Percentiles rank a stretch among this genome's conserved stretches.
Conservation (phyloP, 2,888 invertebrate species). For the Odontocolon sp. region DNA sequence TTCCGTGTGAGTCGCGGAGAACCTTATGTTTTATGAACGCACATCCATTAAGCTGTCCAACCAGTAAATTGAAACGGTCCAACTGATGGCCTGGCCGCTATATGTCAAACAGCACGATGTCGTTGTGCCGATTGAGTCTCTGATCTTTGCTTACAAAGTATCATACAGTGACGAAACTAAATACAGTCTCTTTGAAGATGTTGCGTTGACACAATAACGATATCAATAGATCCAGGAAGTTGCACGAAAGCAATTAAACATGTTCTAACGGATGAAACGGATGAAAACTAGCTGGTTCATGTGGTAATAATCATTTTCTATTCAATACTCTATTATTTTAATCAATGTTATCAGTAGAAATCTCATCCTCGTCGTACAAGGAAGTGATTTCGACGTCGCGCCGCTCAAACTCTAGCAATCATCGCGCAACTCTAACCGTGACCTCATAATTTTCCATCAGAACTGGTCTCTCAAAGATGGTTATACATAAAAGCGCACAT, state of each 20-base stretch:
- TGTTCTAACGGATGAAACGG: too few relatives aligned
- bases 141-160: slow-evolving; percentile 55
- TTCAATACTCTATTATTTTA: neutral
- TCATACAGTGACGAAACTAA: slow-evolving; percentile 4
- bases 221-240: slow-evolving; percentile 45
- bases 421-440: slow-evolving; percentile 50
- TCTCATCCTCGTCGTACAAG: slow-evolving; percentile 30
- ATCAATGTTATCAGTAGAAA: slow-evolving; percentile 29
- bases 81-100: slow-evolving; percentile 62
- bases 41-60: slow-evolving; percentile 66
- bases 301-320: too few relatives aligned
- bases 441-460: slow-evolving; percentile 57
- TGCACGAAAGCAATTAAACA: slow-evolving; percentile 35
- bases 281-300: too few relatives aligned
- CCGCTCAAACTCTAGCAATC: slow-evolving; percentile 3
- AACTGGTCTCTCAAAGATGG: neutral
- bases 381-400: slow-evolving; percentile 21
- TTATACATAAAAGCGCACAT: neutral
- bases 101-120: slow-evolving; percentile 66
- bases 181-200: neutral
- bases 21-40: slow-evolving; percentile 68
- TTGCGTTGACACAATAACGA: slow-evolving; percentile 17
- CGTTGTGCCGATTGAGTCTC: slow-evolving; percentile 64
- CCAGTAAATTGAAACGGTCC: slow-evolving; percentile 67
- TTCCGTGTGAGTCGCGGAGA: slow-evolving; percentile 46